Percentiles rank a stretch among this genome's conserved stretches.
Evolutionary conservation across 2,113 vertebrate species (phyloP).

Genomic region (Brienomyrus longianalis): DNA sequence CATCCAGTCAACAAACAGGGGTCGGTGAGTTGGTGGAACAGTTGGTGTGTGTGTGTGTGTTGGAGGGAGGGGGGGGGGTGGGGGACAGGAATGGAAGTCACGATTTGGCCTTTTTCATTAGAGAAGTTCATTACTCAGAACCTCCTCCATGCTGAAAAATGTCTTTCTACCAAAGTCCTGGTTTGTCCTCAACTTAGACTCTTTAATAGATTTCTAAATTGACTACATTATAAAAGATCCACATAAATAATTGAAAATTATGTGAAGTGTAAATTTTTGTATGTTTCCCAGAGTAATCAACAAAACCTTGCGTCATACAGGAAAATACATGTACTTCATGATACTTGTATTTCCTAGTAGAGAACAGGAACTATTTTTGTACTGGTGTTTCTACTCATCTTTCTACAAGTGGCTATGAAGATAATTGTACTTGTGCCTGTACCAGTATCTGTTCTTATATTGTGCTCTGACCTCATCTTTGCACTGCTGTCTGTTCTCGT

Average conservation of each 20-base stretch:
- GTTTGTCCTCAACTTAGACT: background rate
- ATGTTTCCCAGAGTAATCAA: background rate
- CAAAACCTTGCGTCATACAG: background rate
- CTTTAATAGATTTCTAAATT: background rate
- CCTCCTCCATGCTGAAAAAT: background rate
- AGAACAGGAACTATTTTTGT: background rate
- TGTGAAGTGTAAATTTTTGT: background rate
- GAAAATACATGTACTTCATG: background rate
- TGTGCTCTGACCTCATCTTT: background rate
- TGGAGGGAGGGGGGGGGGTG: too few species aligned
- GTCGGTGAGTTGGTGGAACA: background rate
- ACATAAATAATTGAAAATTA: background rate
- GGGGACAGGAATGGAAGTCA: background rate
- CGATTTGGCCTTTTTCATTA: background rate
- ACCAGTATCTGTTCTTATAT: background rate
- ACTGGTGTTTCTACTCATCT: background rate
- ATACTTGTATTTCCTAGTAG: background rate
- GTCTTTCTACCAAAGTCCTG: background rate
- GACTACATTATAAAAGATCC: background rate
- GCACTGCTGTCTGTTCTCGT: background rate
- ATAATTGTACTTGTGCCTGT: background rate
- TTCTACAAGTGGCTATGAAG: background rate
- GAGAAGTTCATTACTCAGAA: background rate
- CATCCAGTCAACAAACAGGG: background rate
- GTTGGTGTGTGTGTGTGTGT: background rate